Percentiles rank a stretch among this genome's conserved stretches.
Evolutionary conservation across 2,113 vertebrate species (phyloP).

Genomic region (Lampris megalopsis): DNA sequence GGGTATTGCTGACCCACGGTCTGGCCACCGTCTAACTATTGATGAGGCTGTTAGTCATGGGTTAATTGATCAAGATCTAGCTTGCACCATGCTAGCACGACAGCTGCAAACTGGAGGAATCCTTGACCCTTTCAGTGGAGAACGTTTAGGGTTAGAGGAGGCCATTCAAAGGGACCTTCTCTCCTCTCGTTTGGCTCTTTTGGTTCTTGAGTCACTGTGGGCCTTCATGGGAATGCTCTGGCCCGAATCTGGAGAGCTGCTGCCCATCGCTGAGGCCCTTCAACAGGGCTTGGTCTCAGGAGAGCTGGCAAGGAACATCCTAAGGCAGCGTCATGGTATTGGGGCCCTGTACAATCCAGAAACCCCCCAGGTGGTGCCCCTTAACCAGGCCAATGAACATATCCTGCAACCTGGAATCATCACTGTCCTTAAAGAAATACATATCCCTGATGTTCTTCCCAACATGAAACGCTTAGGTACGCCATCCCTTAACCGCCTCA

Average conservation of each 20-base stretch:
- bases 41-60: conserved; percentile 85
- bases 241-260: conserved; percentile 91
- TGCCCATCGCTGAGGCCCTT: conserved; percentile 85
- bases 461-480: conserved; percentile 74
- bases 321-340: conserved; percentile 84
- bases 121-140: conserved; percentile 82
- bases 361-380: conserved; percentile 83
- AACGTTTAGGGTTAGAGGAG: conserved; percentile 87
- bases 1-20: conserved; percentile 92
- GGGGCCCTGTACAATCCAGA: conserved; percentile 86
- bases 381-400: conserved; percentile 81
- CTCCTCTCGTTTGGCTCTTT: conserved; percentile 82
- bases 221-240: conserved; percentile 88
- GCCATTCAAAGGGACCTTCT: conserved; percentile 85
- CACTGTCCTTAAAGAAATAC: conserved; percentile 76
- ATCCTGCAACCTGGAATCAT: conserved; percentile 78
- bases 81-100: conserved; percentile 85
- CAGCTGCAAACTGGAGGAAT: conserved; percentile 91
- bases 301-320: conserved; percentile 82
- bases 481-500: conserved; percentile 65
- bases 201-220: conserved; percentile 88
- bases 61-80: conserved; percentile 91
- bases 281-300: conserved; percentile 88
- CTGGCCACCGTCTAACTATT: conserved; percentile 88
- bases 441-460: conserved; percentile 86